These are phyloP conservation scores for Drosophila leonis DNA, from an alignment of 2,888 invertebrate species.

Conservation along the genomic window DNA sequence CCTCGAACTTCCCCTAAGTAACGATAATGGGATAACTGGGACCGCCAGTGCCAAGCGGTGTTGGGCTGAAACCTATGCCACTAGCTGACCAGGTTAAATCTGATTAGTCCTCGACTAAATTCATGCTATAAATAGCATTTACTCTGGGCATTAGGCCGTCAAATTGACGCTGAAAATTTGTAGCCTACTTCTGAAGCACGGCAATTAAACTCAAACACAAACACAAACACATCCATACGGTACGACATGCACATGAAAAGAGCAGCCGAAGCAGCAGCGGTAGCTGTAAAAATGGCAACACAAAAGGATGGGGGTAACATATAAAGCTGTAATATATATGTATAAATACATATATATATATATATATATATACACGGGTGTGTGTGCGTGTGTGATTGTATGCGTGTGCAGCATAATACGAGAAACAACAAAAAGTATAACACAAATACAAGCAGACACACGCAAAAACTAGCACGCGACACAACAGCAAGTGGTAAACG, in stretches of 20 bases:
- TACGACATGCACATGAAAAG: conserved; percentile 45
- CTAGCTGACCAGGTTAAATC: conserved; percentile 42
- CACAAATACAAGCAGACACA: conserved; percentile 55
- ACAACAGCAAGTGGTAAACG: conserved; percentile 48
- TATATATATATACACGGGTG: background rate
- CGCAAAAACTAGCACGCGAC: conserved; percentile 62
- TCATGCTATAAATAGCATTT: conserved; percentile 45
- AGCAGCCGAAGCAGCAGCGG: conserved; percentile 30
- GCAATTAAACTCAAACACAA: conserved; percentile 51
- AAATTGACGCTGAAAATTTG: conserved; percentile 52
- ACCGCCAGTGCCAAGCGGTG: conserved; percentile 27
- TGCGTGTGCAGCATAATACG: conserved; percentile 24
- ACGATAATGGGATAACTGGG: conserved; percentile 45
- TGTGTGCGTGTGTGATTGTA: conserved; percentile 2
- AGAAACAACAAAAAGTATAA: conserved; percentile 38
- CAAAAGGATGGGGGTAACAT: conserved; percentile 32
- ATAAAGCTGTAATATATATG: background rate
- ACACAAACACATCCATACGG: conserved; percentile 5
- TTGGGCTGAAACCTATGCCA: conserved; percentile 18
- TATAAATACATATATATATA: background rate
- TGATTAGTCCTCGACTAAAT: conserved; percentile 35
- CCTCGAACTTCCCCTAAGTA: conserved; percentile 6
- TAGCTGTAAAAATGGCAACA: conserved; percentile 51
- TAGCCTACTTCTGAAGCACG: conserved; percentile 54
- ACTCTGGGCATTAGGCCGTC: conserved; percentile 32